Evolutionary conservation across 2,113 vertebrate species (phyloP).

Genomic region (Cavia porcellus): DNA sequence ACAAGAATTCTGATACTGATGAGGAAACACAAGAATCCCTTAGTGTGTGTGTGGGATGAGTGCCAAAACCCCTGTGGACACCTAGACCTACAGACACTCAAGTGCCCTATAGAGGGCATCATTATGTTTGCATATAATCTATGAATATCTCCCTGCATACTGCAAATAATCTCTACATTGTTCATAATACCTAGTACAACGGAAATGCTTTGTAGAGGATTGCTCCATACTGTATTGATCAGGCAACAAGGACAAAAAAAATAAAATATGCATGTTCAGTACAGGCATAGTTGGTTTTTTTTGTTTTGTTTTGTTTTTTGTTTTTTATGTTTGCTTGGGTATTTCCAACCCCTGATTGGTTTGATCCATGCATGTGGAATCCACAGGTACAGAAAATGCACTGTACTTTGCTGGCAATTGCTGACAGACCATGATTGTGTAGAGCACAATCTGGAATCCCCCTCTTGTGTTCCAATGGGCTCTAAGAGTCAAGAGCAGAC

Average conservation of each 20-base stretch:
- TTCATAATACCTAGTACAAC: not conserved
- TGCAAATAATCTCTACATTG: not conserved
- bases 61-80: not conserved
- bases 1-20: not conserved
- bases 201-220: not conserved
- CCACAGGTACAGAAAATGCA: not conserved
- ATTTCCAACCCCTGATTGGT: not conserved
- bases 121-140: not conserved
- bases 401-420: not conserved
- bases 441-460: not conserved
- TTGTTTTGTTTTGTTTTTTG: too few relatives aligned
- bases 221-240: not conserved
- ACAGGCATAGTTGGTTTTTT: not conserved
- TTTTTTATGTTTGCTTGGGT: not conserved
- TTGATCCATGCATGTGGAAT: not conserved
- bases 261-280: not conserved
- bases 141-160: not conserved
- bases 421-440: not conserved
- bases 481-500: not conserved
- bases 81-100: not conserved
- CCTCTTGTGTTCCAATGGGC: not conserved
- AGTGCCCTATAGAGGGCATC: not conserved
- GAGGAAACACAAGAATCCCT: not conserved
- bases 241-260: not conserved
- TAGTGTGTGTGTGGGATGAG: not conserved